These are phyloP conservation scores for Notechis scutatus DNA, from an alignment of 2,113 vertebrate genomes.

Conservation along the genomic window DNA sequence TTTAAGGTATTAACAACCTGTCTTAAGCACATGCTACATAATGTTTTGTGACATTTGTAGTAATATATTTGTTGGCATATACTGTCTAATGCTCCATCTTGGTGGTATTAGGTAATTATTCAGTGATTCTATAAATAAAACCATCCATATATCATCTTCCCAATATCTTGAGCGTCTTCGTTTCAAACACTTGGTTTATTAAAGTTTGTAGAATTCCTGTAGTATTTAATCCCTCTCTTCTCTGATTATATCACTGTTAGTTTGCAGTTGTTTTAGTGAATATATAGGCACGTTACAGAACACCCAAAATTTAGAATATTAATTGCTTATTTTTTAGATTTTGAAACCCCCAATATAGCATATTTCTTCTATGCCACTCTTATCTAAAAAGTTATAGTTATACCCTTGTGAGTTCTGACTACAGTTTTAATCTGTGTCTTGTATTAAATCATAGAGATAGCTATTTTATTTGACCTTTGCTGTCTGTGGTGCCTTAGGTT, in stretches of 20 bases:
- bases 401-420: slow-evolving; percentile 53
- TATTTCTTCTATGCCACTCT: slow-evolving; percentile 39
- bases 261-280: slow-evolving; percentile 21
- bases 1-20: background rate
- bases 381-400: background rate
- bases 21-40: background rate
- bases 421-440: slow-evolving; percentile 59
- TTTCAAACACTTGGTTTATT: slow-evolving; percentile 16
- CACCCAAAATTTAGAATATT: slow-evolving; percentile 8
- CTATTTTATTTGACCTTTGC: slow-evolving; percentile 58
- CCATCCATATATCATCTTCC: background rate
- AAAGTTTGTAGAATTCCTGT: background rate
- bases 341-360: slow-evolving; percentile 48
- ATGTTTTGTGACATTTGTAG: background rate
- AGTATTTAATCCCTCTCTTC: background rate
- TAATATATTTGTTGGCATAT: background rate
- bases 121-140: background rate
- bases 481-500: slow-evolving; percentile 53
- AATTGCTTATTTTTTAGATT: slow-evolving; percentile 61
- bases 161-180: background rate
- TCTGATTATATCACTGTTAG: slow-evolving; percentile 36
- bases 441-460: slow-evolving; percentile 63
- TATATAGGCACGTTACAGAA: slow-evolving; percentile 30
- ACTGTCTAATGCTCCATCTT: background rate
- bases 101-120: background rate